Conservation (phyloP, 1,140 invertebrate genomes). For the Protaetia brevitarsis region DNA sequence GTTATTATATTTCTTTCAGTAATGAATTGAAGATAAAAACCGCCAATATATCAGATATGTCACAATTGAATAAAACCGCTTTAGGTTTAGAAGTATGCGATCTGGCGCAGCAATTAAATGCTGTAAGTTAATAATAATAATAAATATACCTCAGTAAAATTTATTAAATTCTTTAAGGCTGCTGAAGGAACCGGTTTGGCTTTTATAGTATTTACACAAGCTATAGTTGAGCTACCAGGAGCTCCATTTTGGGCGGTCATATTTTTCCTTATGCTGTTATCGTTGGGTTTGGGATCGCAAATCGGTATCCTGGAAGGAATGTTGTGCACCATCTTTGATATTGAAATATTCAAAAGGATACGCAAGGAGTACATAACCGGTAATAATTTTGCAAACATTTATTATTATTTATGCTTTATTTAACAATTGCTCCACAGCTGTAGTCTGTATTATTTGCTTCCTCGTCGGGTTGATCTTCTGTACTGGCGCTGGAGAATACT, state of each 20-base stretch:
- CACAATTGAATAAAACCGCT: slow-evolving; percentile 44
- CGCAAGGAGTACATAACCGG: slow-evolving; percentile 85
- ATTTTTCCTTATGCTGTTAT: slow-evolving; percentile 90
- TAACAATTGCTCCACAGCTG: too few relatives aligned
- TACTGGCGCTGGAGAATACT: slow-evolving; percentile 91
- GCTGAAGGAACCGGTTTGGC: slow-evolving; percentile 91
- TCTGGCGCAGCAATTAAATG: slow-evolving; percentile 67
- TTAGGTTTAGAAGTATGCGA: slow-evolving; percentile 61
- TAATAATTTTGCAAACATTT: slow-evolving; percentile 43
- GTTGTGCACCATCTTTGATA: slow-evolving; percentile 89
- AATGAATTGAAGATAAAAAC: slow-evolving; percentile 57
- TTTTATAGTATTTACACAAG: slow-evolving; percentile 89
- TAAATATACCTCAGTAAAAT: neutral
- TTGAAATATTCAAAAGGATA: slow-evolving; percentile 82
- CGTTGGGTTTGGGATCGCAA: slow-evolving; percentile 85
- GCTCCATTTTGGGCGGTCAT: slow-evolving; percentile 90
- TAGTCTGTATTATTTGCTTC: slow-evolving; percentile 81
- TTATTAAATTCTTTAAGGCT: slow-evolving; percentile 56
- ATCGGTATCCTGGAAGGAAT: slow-evolving; percentile 91
- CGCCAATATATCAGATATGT: neutral
- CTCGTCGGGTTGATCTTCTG: slow-evolving; percentile 85
- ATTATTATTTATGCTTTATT: neutral
- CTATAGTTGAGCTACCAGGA: slow-evolving; percentile 84
- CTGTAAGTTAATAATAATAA: slow-evolving; percentile 59
- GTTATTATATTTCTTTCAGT: too few relatives aligned